Conservation (phyloP, 2,797 vertebrate species). For the Peromyscus attwateri region DNA sequence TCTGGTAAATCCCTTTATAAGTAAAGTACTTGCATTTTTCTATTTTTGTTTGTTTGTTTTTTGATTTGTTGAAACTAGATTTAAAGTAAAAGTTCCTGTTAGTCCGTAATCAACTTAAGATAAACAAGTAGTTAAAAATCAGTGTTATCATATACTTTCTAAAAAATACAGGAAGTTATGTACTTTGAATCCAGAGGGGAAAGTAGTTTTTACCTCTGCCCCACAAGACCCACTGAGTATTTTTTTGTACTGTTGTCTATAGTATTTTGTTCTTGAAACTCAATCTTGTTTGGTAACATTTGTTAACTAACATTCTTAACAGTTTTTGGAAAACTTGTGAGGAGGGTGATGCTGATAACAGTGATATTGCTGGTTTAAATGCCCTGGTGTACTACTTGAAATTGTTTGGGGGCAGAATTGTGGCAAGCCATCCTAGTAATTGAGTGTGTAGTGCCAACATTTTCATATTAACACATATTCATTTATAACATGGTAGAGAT, state of each 20-base stretch:
- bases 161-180: neutral
- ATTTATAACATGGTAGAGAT: slow-evolving; percentile 44
- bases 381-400: neutral
- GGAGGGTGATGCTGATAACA: neutral
- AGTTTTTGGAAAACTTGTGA: neutral
- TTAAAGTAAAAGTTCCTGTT: slow-evolving; percentile 47
- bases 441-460: neutral
- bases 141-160: slow-evolving; percentile 14
- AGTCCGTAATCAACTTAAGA: slow-evolving; percentile 11
- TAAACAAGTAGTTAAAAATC: slow-evolving; percentile 15
- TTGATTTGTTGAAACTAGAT: slow-evolving; percentile 46
- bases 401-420: neutral
- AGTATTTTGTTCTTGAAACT: slow-evolving; percentile 55
- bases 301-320: neutral
- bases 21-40: neutral
- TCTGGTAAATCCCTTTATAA: slow-evolving; percentile 25
- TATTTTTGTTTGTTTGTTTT: neutral
- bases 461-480: slow-evolving; percentile 1
- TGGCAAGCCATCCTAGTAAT: neutral
- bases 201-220: slow-evolving; percentile 42
- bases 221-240: neutral
- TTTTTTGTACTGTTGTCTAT: neutral
- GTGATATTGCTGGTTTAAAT: neutral
- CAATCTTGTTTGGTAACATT: neutral
- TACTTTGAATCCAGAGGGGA: neutral